Evolutionary conservation across 2,888 invertebrate genomes (phyloP), one percentile per base, ranked within the genome.

Genomic region (Pheosia tremula): DNA sequence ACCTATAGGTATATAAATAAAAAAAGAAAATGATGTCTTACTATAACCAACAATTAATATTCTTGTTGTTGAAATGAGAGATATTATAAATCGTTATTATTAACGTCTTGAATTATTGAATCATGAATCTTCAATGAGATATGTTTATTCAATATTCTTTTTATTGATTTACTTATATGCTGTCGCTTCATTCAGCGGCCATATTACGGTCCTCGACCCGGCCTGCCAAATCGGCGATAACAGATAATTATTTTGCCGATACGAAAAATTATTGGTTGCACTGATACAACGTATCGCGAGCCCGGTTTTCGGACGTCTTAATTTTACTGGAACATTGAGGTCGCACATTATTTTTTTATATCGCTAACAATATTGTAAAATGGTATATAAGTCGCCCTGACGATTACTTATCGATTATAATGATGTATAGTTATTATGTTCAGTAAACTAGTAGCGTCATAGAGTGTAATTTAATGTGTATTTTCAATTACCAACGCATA

Each of bases 191-290:
- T 70, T 71, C 58, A 69, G 70, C 84, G 79, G 87, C 88, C 88
- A 89, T 89, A 78, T 89, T 86, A 78, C 80, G 87, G 85, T 86
- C 84, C 78, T 76, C 84, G 83, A 82, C 83, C 86, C 81, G 82
- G 69, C 81, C 84, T 81, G 84, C 83, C 88, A 87, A 86, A 87
- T 85, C 84, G 76, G 74, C 85, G 90, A 93, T 91, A 90, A 84
- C 87, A 86, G 86, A 85, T 89, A 91, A 90, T 92, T 92, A 92
- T 90, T 91, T 83, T 77, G 79, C 77, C 81, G 88, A 88, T 90
- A 89, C 88, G 84, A 87, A 88, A 89, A 89, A 88, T 86, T 90
- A 91, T 90, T 88, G 86, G 87, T 81, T 83, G 79, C 80, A 70
- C 79, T 72, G 78, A 77, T 76, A 75, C 72, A 78, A 79, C 81